Evolutionary conservation across 1,140 invertebrate species (phyloP), one percentile per base, ranked within the genome.

Genomic region (Aleiodes sp.): DNA sequence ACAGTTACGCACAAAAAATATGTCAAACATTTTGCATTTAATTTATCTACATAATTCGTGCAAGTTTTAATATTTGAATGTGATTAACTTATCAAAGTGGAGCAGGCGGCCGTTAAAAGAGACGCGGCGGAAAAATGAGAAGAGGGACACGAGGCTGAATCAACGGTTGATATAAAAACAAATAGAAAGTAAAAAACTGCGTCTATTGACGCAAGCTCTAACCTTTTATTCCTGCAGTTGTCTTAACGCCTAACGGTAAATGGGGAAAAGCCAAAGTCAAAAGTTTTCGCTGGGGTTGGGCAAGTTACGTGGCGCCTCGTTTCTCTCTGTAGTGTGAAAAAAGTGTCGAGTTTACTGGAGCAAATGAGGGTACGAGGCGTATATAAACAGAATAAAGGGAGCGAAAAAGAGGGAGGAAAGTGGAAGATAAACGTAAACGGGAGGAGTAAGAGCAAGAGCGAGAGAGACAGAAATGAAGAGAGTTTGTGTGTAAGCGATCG

Each of bases 401-500:
- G 21, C 46, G 31, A 6, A 35, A 52, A 52, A 52, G n/a, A 52
- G 46, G 26, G 46, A 16, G 26, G 46, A 52, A 52, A 52, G 26
- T 52, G 46, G 21, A 52, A 52, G 46, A 52, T 52, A 52, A 52
- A 52, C 46, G 46, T 52, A 52, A 52, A 52, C 46, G 46, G n/a
- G 46, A 21, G 46, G 16, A 52, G 12, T 24, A 16, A 16, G 46
- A 52, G 21, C n/a, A n/a, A n/a, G n/a, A n/a, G n/a, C n/a, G n/a
- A n/a, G n/a, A n/a, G n/a, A n/a, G n/a, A n/a, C n/a, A n/a, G n/a
- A n/a, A n/a, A n/a, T n/a, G n/a, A n/a, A n/a, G n/a, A n/a, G n/a
- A n/a, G n/a, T n/a, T n/a, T n/a, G n/a, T n/a, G n/a, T n/a, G n/a
- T n/a, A 52, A 24, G 46, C 21, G 21, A 24, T 21, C 21, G 46